Conservation (phyloP, 2,888 invertebrate genomes). For the Apodemia hepburni region DNA sequence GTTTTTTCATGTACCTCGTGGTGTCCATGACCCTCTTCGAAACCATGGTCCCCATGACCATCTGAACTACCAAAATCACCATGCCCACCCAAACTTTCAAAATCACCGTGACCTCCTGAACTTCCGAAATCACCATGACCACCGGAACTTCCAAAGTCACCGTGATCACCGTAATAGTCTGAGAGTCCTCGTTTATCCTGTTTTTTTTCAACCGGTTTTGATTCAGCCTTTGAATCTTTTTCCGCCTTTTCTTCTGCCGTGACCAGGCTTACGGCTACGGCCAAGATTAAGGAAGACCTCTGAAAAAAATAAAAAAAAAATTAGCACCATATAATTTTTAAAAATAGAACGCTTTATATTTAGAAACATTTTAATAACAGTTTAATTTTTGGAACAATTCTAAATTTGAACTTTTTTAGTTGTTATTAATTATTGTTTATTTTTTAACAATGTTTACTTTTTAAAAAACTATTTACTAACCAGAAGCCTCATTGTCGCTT, state of each 20-base stretch:
- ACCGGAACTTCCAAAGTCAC: slow-evolving; percentile 37
- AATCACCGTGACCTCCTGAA: slow-evolving; percentile 32
- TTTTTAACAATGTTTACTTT: slow-evolving; percentile 23
- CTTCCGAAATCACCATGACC: slow-evolving; percentile 36
- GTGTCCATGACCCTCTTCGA: slow-evolving; percentile 56
- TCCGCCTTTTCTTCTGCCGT: slow-evolving; percentile 78
- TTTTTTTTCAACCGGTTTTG: slow-evolving; percentile 66
- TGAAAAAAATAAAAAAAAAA: slow-evolving; percentile 43
- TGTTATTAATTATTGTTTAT: slow-evolving; percentile 11
- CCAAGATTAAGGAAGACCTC: slow-evolving; percentile 73
- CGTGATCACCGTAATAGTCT: slow-evolving; percentile 66
- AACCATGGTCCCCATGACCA: slow-evolving; percentile 41
- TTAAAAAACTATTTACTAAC: slow-evolving; percentile 49
- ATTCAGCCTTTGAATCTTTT: slow-evolving; percentile 67
- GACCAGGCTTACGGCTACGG: slow-evolving; percentile 77
- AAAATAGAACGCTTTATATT: slow-evolving; percentile 1
- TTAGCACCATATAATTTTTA: neutral
- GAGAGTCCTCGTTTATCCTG: slow-evolving; percentile 79
- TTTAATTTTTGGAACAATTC: neutral
- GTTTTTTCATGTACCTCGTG: slow-evolving; percentile 81
- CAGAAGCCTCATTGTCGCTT: slow-evolving; percentile 76
- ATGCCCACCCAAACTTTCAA: slow-evolving; percentile 64
- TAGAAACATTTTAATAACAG: neutral
- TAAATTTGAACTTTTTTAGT: slow-evolving; percentile 1
- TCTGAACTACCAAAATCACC: slow-evolving; percentile 31